Conservation (phyloP, 2,888 invertebrate genomes). For the Strigamia crassipes region DNA sequence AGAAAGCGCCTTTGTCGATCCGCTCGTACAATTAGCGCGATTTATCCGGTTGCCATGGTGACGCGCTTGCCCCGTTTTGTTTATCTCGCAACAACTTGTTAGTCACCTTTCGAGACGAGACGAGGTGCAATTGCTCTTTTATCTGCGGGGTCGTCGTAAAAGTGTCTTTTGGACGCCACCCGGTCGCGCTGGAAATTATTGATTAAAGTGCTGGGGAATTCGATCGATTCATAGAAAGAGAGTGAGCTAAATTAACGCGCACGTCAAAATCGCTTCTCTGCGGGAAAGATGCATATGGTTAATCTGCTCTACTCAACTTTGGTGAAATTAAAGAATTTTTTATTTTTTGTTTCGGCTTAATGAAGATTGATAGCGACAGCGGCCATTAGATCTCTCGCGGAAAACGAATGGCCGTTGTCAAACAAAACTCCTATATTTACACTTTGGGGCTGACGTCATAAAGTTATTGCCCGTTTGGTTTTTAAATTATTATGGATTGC, state of each 20-base stretch:
- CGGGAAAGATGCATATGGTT: background rate
- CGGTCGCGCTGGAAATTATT: background rate
- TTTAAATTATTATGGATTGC: no score
- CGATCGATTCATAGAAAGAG: background rate
- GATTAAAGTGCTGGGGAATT: background rate
- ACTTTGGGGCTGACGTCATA: no score
- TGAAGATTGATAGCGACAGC: background rate
- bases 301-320: background rate
- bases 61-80: no score
- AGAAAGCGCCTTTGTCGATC: background rate
- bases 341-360: no score
- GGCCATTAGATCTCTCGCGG: background rate
- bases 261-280: background rate
- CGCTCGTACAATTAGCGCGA: background rate
- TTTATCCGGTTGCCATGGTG: background rate
- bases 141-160: background rate
- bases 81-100: background rate
- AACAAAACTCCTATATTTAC: no score
- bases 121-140: background rate
- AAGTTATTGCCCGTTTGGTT: no score
- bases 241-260: slow-evolving; percentile 1
- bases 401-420: background rate
- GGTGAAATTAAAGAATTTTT: background rate
- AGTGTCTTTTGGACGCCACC: background rate
- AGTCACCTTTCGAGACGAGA: background rate